Evolutionary conservation across 2,113 vertebrate species (phyloP).

Genomic region (Nesoenas mayeri): DNA sequence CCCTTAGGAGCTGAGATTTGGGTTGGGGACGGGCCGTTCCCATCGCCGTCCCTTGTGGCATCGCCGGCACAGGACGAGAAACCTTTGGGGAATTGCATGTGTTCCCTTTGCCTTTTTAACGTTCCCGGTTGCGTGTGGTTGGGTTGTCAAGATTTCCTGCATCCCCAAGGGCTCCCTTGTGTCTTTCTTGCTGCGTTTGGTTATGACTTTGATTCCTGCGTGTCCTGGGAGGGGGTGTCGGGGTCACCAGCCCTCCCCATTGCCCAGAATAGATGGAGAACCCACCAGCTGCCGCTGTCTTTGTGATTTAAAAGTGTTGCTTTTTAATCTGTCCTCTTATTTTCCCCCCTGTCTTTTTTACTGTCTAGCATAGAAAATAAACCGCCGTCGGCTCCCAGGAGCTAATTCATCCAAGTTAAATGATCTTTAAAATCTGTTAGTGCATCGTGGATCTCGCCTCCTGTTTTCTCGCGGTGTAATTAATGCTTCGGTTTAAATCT

Average conservation of each 20-base stretch:
- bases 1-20: not conserved
- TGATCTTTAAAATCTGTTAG: constrained; percentile 62
- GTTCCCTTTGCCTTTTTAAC: not conserved
- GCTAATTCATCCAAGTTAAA: constrained; percentile 65
- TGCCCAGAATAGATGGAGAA: not conserved
- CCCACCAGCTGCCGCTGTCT: not conserved
- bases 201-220: too few species aligned
- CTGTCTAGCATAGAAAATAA: not conserved
- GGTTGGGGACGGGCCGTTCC: not conserved
- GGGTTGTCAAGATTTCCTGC: not conserved
- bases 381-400: constrained; percentile 34
- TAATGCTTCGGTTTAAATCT: constrained; percentile 52
- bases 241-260: too few species aligned
- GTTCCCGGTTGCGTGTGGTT: accelerated
- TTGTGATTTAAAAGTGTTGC: not conserved
- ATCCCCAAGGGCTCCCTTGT: not conserved
- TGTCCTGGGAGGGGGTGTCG: too few species aligned
- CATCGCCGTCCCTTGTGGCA: not conserved
- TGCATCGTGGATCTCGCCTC: not conserved
- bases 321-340: constrained; percentile 27
- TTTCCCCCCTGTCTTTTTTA: not conserved
- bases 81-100: not conserved
- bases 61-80: not conserved
- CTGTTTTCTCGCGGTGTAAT: constrained; percentile 49
- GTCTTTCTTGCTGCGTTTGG: too few species aligned